Percentiles rank a stretch among this genome's conserved stretches.
Evolutionary conservation across 2,797 vertebrate genomes (phyloP).

Genomic region (Mastacembelus armatus): DNA sequence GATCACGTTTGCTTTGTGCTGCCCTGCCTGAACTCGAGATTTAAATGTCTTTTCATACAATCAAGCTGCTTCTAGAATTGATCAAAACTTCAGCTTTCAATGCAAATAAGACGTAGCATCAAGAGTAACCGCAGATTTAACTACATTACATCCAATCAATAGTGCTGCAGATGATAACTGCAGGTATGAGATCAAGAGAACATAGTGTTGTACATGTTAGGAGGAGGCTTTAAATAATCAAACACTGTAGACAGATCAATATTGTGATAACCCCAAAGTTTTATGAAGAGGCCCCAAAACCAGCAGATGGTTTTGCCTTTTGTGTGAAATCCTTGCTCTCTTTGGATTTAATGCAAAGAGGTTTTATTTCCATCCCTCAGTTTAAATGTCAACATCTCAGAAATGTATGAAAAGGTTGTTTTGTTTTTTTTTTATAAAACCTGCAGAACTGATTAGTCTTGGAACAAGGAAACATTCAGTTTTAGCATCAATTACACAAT

Average conservation of each 20-base stretch:
- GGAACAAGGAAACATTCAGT: conserved; percentile 9
- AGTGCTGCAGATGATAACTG: background rate
- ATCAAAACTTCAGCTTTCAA: no score
- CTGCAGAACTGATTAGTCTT: background rate
- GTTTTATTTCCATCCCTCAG: background rate
- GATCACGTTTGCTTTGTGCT: no score
- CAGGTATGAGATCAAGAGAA: background rate
- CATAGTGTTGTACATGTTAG: background rate
- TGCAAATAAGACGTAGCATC: no score
- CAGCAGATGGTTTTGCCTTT: background rate
- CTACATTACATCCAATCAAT: background rate
- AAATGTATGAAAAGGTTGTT: background rate
- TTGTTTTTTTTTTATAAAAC: no score
- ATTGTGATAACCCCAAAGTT: background rate
- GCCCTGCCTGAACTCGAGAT: no score
- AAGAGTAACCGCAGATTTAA: background rate
- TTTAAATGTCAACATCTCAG: conserved; percentile 13
- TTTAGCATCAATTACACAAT: conserved; percentile 9
- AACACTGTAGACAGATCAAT: conserved; percentile 20
- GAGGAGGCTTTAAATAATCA: conserved; percentile 4
- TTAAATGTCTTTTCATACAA: no score
- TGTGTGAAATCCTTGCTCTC: background rate
- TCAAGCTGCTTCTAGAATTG: no score
- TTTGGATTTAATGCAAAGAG: no score
- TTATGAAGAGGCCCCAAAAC: conserved; percentile 1